Percentiles rank a stretch among this genome's conserved stretches.
Evolutionary conservation across 2,797 vertebrate species (phyloP).

Genomic region (Tapera naevia): DNA sequence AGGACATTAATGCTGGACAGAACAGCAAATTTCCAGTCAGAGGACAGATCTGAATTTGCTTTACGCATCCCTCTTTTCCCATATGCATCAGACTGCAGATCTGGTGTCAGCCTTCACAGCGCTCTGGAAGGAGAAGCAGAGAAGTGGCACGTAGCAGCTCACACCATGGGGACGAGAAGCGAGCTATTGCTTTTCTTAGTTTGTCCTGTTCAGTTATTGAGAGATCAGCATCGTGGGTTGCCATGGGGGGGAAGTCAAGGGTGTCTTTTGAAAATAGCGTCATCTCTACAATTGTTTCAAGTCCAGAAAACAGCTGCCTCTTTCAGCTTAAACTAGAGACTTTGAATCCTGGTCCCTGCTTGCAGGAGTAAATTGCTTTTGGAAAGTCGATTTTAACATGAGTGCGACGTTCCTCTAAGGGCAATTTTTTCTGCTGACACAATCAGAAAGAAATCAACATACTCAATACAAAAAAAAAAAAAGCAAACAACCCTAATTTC

Average conservation of each 20-base stretch:
- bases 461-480: not conserved
- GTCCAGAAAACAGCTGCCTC: constrained; percentile 14
- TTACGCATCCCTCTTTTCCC: not conserved
- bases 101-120: not conserved
- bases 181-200: not conserved
- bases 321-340: constrained; percentile 48
- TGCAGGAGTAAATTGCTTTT: constrained; percentile 46
- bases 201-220: constrained; percentile 5
- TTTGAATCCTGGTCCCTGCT: not conserved
- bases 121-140: not conserved
- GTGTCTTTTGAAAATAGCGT: not conserved
- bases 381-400: constrained; percentile 56
- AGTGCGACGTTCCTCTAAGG: not conserved
- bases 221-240: not conserved
- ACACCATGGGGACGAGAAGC: not conserved
- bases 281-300: not conserved
- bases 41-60: not conserved
- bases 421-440: not conserved
- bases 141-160: not conserved
- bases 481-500: not conserved
- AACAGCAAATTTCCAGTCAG: constrained; percentile 37
- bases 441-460: constrained; percentile 1
- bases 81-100: not conserved
- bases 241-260: not conserved
- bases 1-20: not conserved